Base-by-base conservation (phyloP, 2,888 invertebrate species). In the Andrena marginata region DNA sequence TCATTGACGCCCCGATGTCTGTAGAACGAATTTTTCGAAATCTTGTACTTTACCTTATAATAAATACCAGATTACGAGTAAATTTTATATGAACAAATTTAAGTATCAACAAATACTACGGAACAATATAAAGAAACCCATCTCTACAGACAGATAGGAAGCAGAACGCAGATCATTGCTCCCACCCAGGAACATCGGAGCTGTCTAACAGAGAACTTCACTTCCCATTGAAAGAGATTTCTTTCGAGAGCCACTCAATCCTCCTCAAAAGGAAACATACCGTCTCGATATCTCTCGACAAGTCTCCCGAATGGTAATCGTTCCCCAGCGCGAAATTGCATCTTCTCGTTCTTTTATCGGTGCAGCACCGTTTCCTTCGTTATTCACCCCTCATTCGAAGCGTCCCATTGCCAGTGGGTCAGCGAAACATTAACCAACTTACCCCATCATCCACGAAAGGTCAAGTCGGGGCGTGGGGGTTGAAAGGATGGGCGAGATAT, bases 191-290 rank as follows among this genome's bases (percentile, higher is more conserved):
- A 75, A 69, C 70, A 75, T 75, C 70, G 64, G 64, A 75, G 62
- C 26, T 65, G 54, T 49, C 29, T 33, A 20, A 23, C 67, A 56
- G 33, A 68, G 73, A 80, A 80, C 67, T 68, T 60, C 77, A 56
- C 31, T 65, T 64, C 60, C 90, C 89, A 90, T 91, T 89, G 90
- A 91, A 87, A 86, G 88, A 89, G 88, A 88, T 73, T 59, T 60
- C 51, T 51, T 51, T 60, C 60, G 23, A 73, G 67, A 62, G 54
- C 2, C 51, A 60, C 51, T 77, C 60, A n/a, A 73, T 73, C 13
- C 23, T 29, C 60, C 35, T 73, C 51, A 29, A 72, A 77, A 72
- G 35, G 26, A 67, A 71, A 65, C 77, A 56, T 64, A 35, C 54
- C 60, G 35, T 10, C 26, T 2, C 48, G n/a, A 13, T 42, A 23